Evolutionary conservation across 1,140 invertebrate species (phyloP).

Genomic region (Trachymyrmex septentrionalis): DNA sequence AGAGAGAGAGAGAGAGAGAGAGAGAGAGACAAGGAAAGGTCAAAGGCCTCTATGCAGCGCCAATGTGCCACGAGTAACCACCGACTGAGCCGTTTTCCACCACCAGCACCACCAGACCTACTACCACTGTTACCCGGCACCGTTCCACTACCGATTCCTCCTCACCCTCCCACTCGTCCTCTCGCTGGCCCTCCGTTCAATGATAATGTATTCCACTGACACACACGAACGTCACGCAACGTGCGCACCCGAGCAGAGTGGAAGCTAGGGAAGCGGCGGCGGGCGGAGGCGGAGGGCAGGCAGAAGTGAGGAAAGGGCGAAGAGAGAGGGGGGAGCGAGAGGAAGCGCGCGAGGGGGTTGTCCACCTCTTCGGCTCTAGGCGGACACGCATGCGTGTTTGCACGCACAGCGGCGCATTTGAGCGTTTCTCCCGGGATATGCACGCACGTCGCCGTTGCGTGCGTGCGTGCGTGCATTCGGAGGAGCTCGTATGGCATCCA

Average conservation of each 20-base stretch:
- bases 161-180: conserved; percentile 54
- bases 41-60: conserved; percentile 84
- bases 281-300: not conserved
- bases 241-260: conserved; percentile 45
- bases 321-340: conserved; percentile 2
- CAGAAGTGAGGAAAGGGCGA: conserved; percentile 4
- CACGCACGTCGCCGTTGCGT: conserved; percentile 5
- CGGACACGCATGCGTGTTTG: conserved; percentile 72
- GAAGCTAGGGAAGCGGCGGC: not conserved
- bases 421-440: conserved; percentile 67
- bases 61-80: conserved; percentile 84
- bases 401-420: conserved; percentile 70
- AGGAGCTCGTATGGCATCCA: conserved; percentile 58
- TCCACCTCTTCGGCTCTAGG: conserved; percentile 50
- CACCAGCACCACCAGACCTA: conserved; percentile 56
- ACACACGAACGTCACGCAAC: conserved; percentile 66
- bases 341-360: conserved; percentile 15
- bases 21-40: conserved; percentile 79
- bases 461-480: conserved; percentile 37
- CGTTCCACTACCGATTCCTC: conserved; percentile 61
- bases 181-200: conserved; percentile 65
- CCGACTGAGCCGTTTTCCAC: conserved; percentile 78
- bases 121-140: conserved; percentile 65
- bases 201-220: conserved; percentile 81
- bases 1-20: conserved; percentile 67